A percentile compares a stretch with the other conserved stretches of the same genome.
Conservation (phyloP, 1,140 invertebrate genomes). For the Drosophila insularis region DNA sequence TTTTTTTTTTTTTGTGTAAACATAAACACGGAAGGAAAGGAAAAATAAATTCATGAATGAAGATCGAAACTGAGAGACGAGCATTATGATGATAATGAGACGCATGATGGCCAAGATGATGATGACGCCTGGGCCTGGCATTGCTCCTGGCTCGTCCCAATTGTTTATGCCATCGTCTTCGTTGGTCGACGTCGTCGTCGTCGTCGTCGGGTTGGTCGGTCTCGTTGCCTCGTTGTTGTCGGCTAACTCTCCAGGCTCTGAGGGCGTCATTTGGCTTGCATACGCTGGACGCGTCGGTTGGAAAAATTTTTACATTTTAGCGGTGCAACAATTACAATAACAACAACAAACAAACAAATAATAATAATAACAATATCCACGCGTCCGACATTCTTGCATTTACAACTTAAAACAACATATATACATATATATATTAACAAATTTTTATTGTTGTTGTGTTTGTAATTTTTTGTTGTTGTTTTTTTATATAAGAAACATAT, state of each 20-base stretch:
- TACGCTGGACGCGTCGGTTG: constrained; percentile 74
- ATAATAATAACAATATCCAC: background rate
- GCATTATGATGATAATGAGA: background rate
- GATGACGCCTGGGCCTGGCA: constrained; percentile 20
- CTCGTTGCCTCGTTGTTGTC: background rate
- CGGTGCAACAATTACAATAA: constrained; percentile 1
- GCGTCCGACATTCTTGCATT: constrained; percentile 15
- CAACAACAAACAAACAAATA: background rate
- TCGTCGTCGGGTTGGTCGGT: no score
- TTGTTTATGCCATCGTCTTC: background rate
- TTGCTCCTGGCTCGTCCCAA: background rate
- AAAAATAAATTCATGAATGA: constrained; percentile 6
- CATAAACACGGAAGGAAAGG: background rate
- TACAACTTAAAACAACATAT: constrained; percentile 8
- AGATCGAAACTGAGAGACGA: constrained; percentile 3
- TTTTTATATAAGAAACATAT: constrained; percentile 27
- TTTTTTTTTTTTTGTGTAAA: background rate
- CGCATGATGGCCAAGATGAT: constrained; percentile 30
- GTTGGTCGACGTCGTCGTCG: background rate
- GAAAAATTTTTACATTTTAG: constrained; percentile 44
- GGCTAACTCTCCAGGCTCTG: constrained; percentile 21
- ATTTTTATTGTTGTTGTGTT: background rate
- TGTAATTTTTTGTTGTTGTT: background rate
- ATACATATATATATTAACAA: background rate
- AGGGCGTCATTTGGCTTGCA: constrained; percentile 70